Base-by-base conservation (phyloP, 23 tunicate genomes). In the Corella eumyota region DNA sequence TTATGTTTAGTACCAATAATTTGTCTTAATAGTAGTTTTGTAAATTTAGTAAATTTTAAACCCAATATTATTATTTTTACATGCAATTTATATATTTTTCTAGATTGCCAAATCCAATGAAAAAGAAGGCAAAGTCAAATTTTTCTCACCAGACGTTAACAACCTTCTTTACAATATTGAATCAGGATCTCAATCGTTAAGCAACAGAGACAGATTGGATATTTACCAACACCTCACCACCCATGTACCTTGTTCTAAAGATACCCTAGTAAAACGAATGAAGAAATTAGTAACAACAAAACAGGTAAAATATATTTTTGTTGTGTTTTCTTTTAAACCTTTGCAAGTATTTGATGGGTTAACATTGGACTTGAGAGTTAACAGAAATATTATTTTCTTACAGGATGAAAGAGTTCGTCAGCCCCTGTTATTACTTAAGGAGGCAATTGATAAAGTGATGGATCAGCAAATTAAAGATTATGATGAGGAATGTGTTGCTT, bases 201-300 rank as follows among this genome's bases (percentile, higher is more conserved):
- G 84, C 52, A 85, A 48, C 52, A 66, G 76, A 37, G 80, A 77
- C 23, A 34, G 95, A 21, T 74, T 76, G 4, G 85, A 70, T 31
- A 71, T 85, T 24, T 76, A 76, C 37, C 85, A 85, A 49, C 85
- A 69, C 49, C 50, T 88, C 2, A 74, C 96, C 36, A 64, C 71
- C 19, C 77, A 67, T 29, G 59, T 88, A 20, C 96, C 96, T 7
- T 88, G 96, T 45, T 88, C 96, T 5, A 88, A 88, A 32, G 96
- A 88, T 36, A 88, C 96, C n/a, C 76, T 88, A 13, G 59, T 88
- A 21, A 83, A 81, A 36, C 66, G 96, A 58, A 82, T 79, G 88
- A 88, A 88, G 71, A 78, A 78, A 45, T 49, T 88, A 35, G 69
- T 57, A 2, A 66, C 67, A 0, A 36, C 73, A 20, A 73, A 88